A percentile compares a stretch with the other conserved stretches of the same genome.
These are phyloP conservation scores for Actinernus sp. DNA, from an alignment of 92 coral and sea anemone species.

Conservation along the genomic window DNA sequence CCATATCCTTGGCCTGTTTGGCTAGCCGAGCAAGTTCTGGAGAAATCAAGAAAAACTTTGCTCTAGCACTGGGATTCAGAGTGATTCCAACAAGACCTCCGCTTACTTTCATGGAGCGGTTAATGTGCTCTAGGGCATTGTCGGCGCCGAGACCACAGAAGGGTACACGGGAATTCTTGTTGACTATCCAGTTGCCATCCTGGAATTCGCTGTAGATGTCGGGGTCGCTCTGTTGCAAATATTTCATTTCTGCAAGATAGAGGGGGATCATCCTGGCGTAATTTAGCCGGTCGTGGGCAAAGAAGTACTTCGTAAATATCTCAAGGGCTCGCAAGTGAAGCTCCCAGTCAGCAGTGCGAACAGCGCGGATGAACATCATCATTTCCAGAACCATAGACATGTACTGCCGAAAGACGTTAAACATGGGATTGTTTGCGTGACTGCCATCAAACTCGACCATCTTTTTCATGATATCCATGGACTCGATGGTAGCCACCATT, in stretches of 20 bases:
- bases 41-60: slow-evolving; percentile 59
- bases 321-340: slow-evolving; percentile 46
- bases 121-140: slow-evolving; percentile 38
- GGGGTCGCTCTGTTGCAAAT: slow-evolving; percentile 37
- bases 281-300: slow-evolving; percentile 49
- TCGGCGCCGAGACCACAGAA: slow-evolving; percentile 44
- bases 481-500: slow-evolving; percentile 3
- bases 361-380: slow-evolving; percentile 49
- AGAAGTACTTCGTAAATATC: slow-evolving; percentile 54
- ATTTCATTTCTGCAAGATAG: slow-evolving; percentile 56
- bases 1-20: slow-evolving; percentile 25
- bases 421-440: slow-evolving; percentile 29
- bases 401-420: slow-evolving; percentile 46
- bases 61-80: slow-evolving; percentile 33
- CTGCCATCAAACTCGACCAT: slow-evolving; percentile 32
- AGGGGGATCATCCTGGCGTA: slow-evolving; percentile 57
- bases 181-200: slow-evolving; percentile 62
- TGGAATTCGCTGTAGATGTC: slow-evolving; percentile 44
- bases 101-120: slow-evolving; percentile 49
- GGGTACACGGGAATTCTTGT: slow-evolving; percentile 52
- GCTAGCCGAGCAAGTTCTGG: slow-evolving; percentile 57
- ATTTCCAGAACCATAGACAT: slow-evolving; percentile 33
- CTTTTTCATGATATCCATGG: slow-evolving; percentile 13
- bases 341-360: slow-evolving; percentile 49
- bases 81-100: slow-evolving; percentile 54